A percentile compares a stretch with the other conserved stretches of the same genome.
Evolutionary conservation across 2,888 invertebrate species (phyloP).

Genomic region (Iselma pallidipennis): DNA sequence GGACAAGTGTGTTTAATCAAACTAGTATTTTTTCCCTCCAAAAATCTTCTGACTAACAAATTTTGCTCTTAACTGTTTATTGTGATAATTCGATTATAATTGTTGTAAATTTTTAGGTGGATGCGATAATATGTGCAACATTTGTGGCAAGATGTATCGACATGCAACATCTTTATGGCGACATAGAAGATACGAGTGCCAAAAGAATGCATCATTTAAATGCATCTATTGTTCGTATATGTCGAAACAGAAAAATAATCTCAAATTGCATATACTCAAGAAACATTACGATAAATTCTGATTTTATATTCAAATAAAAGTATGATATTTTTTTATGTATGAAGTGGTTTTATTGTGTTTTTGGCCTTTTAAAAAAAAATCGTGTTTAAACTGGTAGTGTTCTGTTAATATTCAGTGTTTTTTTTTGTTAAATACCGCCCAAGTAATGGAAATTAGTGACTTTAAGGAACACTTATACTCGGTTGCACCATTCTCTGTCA

Average conservation of each 20-base stretch:
- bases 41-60: not conserved
- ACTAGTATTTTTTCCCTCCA: too few relatives aligned
- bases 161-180: constrained; percentile 70
- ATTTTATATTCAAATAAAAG: not conserved
- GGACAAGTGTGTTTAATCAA: too few relatives aligned
- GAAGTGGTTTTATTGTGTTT: too few relatives aligned
- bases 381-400: not conserved
- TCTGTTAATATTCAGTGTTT: not conserved
- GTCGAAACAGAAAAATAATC: constrained; percentile 64
- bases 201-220: constrained; percentile 64
- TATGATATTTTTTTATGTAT: too few relatives aligned
- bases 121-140: constrained; percentile 32
- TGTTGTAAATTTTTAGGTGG: not conserved
- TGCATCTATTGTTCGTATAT: constrained; percentile 65
- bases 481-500: too few relatives aligned
- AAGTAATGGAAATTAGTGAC: too few relatives aligned
- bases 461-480: too few relatives aligned
- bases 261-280: constrained; percentile 30
- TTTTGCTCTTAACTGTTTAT: not conserved
- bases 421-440: not conserved
- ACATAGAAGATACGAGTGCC: constrained; percentile 72
- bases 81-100: not conserved
- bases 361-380: too few relatives aligned
- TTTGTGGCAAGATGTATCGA: constrained; percentile 72
- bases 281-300: not conserved